A percentile compares a stretch with the other conserved stretches of the same genome.
phyloP scores from a whole-genome alignment of 1,140 invertebrate species.

The Leptoteleia sp. region DNA sequence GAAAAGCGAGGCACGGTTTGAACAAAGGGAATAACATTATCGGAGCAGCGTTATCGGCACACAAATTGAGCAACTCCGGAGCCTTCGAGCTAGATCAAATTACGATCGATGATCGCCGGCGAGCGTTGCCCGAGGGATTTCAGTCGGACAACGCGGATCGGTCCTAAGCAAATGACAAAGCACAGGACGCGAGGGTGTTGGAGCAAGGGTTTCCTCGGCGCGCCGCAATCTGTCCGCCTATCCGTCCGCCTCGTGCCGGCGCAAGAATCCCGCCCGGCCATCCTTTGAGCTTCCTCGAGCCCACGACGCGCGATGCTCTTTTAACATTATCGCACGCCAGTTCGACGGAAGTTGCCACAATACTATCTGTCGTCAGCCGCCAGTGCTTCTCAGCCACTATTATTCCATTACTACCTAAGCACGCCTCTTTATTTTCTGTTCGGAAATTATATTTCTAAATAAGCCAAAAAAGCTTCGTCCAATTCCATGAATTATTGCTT shows the following conservation, averaged over 20 bases:
- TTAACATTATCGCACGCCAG: constrained; percentile 70
- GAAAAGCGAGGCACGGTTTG: background rate
- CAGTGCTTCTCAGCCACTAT: constrained; percentile 57
- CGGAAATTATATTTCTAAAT: too few species aligned
- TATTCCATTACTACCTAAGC: too few species aligned
- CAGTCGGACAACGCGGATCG: constrained; percentile 73
- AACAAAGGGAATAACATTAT: constrained; percentile 54
- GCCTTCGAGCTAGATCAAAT: constrained; percentile 73
- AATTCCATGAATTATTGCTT: too few species aligned
- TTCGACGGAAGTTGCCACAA: constrained; percentile 73
- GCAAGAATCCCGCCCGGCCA: constrained; percentile 74
- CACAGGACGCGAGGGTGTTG: constrained; percentile 63
- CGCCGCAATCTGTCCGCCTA: constrained; percentile 77
- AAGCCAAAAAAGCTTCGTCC: too few species aligned
- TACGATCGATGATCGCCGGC: constrained; percentile 74
- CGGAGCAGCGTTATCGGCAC: constrained; percentile 31
- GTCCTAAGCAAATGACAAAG: constrained; percentile 79
- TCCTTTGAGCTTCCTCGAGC: constrained; percentile 75
- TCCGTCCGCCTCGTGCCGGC: constrained; percentile 64
- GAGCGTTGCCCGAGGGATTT: constrained; percentile 71
- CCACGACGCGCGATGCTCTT: constrained; percentile 69
- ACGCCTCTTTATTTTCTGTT: too few species aligned
- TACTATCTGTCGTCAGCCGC: constrained; percentile 73
- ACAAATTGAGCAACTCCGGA: constrained; percentile 50
- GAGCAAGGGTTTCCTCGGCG: constrained; percentile 71